Percentiles rank a stretch among this genome's conserved stretches.
These are phyloP conservation scores for Drosophila biarmipes DNA, from an alignment of 1,140 invertebrate species.

Conservation along the genomic window DNA sequence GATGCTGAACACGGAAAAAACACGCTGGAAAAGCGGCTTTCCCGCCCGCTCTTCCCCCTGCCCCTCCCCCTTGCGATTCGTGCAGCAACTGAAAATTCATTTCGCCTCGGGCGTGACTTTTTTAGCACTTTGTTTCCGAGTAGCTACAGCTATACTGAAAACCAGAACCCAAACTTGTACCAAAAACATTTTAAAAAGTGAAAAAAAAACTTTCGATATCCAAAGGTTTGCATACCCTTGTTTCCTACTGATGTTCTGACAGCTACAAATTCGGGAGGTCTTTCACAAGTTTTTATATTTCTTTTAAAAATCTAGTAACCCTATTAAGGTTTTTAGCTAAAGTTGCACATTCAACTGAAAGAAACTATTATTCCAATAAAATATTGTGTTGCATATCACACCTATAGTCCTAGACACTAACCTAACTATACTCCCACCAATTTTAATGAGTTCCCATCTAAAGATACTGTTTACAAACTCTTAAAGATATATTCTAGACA, in stretches of 20 bases:
- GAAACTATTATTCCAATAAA: too few relatives aligned
- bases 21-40: constrained; percentile 46
- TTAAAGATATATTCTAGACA: background rate
- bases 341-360: too few relatives aligned
- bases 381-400: too few relatives aligned
- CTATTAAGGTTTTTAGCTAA: background rate
- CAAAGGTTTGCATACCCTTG: constrained; percentile 30
- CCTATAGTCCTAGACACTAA: too few relatives aligned
- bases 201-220: constrained; percentile 32
- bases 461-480: background rate
- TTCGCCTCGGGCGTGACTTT: constrained; percentile 79
- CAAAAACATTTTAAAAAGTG: constrained; percentile 8
- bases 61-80: background rate
- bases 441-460: too few relatives aligned
- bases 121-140: constrained; percentile 74
- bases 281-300: background rate
- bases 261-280: background rate
- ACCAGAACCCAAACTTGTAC: constrained; percentile 34
- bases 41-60: background rate
- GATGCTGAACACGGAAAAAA: constrained; percentile 66
- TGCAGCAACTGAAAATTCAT: constrained; percentile 71
- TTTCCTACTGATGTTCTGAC: constrained; percentile 10
- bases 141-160: constrained; percentile 28
- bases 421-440: too few relatives aligned
- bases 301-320: background rate